Conservation (phyloP, 2,888 invertebrate genomes). For the Drosophila melanosoma region DNA sequence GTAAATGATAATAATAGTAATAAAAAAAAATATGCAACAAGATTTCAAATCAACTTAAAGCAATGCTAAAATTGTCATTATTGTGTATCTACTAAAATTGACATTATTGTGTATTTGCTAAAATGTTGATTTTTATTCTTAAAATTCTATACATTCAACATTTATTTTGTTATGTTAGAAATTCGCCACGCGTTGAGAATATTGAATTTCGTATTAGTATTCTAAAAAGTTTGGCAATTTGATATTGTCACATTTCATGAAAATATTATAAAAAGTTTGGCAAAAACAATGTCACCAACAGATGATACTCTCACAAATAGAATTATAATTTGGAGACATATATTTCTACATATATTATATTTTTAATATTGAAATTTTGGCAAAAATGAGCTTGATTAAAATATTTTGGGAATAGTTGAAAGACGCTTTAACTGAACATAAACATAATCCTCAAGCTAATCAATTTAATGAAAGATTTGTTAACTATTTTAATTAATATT, state of each 20-base stretch:
- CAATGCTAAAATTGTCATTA: too few species aligned
- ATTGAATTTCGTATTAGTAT: neutral
- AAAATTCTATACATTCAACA: neutral
- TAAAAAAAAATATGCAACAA: constrained; percentile 15
- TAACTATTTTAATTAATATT: neutral
- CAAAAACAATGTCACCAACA: neutral
- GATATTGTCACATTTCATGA: neutral
- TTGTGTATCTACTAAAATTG: too few species aligned
- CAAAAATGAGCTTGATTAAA: too few species aligned
- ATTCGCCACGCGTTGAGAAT: neutral
- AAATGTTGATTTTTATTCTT: too few species aligned
- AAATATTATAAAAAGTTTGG: neutral
- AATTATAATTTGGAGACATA: neutral
- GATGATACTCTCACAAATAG: neutral
- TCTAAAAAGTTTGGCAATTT: neutral
- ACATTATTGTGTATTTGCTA: neutral
- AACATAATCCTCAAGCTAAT: too few species aligned
- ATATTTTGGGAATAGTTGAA: neutral
- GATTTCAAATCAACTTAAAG: neutral
- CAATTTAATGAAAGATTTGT: neutral
- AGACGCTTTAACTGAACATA: neutral
- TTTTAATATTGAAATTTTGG: too few species aligned
- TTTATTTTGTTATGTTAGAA: neutral
- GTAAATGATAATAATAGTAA: constrained; percentile 27
- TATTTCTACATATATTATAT: too few species aligned